A percentile compares a stretch with the other conserved stretches of the same genome.
Conservation (phyloP, 2,113 vertebrate genomes). For the Anarrhichthys ocellatus region DNA sequence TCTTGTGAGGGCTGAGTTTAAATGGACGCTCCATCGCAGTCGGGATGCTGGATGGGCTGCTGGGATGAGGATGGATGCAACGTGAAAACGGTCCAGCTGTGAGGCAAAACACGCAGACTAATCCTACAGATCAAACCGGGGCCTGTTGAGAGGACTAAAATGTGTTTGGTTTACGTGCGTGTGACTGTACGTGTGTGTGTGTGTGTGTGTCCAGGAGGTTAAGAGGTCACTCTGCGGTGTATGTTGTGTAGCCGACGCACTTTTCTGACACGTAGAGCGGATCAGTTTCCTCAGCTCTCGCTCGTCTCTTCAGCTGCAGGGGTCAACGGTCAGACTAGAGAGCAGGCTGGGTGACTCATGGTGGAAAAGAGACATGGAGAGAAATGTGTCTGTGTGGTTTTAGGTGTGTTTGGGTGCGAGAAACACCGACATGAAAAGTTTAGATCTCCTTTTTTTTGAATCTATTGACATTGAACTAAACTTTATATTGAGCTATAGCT, state of each 20-base stretch:
- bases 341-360: slow-evolving; percentile 20
- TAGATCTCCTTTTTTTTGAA: neutral
- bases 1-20: slow-evolving; percentile 26
- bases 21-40: slow-evolving; percentile 27
- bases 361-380: slow-evolving; percentile 5
- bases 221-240: slow-evolving; percentile 34
- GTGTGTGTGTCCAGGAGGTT: slow-evolving; percentile 20
- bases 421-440: slow-evolving; percentile 16
- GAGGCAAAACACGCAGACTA: slow-evolving; percentile 47
- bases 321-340: slow-evolving; percentile 57
- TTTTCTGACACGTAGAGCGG: slow-evolving; percentile 32
- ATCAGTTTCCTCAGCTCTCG: slow-evolving; percentile 24
- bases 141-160: slow-evolving; percentile 11
- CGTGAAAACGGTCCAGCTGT: slow-evolving; percentile 51
- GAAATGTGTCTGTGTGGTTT: slow-evolving; percentile 5
- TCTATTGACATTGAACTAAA: slow-evolving; percentile 12
- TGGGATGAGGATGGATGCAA: slow-evolving; percentile 43
- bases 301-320: slow-evolving; percentile 54
- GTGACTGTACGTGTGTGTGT: neutral
- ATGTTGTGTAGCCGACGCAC: slow-evolving; percentile 9
- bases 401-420: slow-evolving; percentile 21
- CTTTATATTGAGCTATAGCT: neutral
- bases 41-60: slow-evolving; percentile 15
- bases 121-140: slow-evolving; percentile 25
- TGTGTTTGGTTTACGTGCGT: neutral